These are phyloP conservation scores for Drosophila cracens DNA, from an alignment of 2,888 invertebrate genomes.

Conservation along the genomic window DNA sequence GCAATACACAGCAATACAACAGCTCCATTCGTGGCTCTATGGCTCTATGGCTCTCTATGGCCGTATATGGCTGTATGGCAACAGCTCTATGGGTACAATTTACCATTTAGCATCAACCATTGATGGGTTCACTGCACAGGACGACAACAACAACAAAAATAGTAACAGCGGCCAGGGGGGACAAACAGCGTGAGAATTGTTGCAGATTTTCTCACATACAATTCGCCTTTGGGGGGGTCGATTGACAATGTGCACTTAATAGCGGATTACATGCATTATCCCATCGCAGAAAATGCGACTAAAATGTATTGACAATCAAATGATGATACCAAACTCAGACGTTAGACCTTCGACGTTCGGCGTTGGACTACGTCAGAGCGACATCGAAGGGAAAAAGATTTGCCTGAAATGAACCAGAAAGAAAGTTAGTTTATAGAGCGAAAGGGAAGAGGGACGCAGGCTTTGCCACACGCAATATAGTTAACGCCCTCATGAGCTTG, in stretches of 20 bases:
- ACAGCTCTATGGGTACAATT: conserved; percentile 54
- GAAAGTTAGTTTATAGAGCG: conserved; percentile 45
- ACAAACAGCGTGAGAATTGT: conserved; percentile 78
- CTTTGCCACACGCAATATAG: conserved; percentile 14
- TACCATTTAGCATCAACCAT: conserved; percentile 63
- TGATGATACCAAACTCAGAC: conserved; percentile 77
- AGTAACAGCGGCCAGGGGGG: conserved; percentile 37
- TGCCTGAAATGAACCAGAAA: conserved; percentile 50
- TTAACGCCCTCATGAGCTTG: conserved; percentile 39
- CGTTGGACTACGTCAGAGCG: conserved; percentile 19
- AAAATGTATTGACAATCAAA: conserved; percentile 82
- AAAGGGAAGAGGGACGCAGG: not conserved
- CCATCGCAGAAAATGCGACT: conserved; percentile 73
- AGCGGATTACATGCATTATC: conserved; percentile 84
- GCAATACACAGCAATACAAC: conserved; percentile 30
- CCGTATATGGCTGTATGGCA: conserved; percentile 22
- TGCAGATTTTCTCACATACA: conserved; percentile 81
- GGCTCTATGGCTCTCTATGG: conserved; percentile 22
- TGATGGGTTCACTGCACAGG: conserved; percentile 74
- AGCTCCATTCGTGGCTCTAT: conserved; percentile 27
- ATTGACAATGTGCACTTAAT: conserved; percentile 82
- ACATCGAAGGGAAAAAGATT: conserved; percentile 26
- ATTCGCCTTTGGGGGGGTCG: conserved; percentile 56
- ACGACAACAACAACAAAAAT: conserved; percentile 49
- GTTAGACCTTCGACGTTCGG: conserved; percentile 42